Evolutionary conservation across 2,797 vertebrate species (phyloP), one percentile per base, ranked within the genome.

Genomic region (Oryzias sinensis): DNA sequence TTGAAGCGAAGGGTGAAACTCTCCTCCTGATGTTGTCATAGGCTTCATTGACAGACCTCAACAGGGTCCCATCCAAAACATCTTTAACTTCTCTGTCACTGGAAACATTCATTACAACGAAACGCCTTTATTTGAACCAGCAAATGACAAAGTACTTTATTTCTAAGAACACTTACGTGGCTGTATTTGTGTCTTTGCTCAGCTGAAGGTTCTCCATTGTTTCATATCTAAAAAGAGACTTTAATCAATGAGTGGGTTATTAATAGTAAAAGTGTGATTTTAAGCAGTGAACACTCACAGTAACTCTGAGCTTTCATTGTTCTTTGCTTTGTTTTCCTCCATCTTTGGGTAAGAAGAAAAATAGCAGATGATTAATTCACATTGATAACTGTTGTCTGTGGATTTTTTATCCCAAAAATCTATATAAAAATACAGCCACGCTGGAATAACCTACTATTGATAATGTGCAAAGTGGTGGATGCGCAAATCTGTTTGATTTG

Each of bases 1-100:
- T 74, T 0, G 33, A 0, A 5, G 75, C n/a, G 37, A 57, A 14
- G 0, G 68, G 50, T 0, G 67, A 62, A 45, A 22, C 82, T 64
- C 52, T 77, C 47, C 43, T 87, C 73, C 74, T 92, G 67, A 80
- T 1, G 51, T 29, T 77, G n/a, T 77, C 47, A 15, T 52, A 87
- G 41, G 33, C 14, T 25, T 70, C 18, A 27, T 8, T 65, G 49
- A 81, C 53, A 2, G 68, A 57, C 20, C 45, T 68, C 74, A 83
- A 48, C 45, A 88, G 63, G n/a, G 43, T 77, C 45, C 58, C n/a
- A 0, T 11, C n/a, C 9, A n/a, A 52, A 2, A 20, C 37, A 3
- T 40, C 27, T 14, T 46, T 54, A 20, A 61, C 78, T 50, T 81
- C 69, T 8, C 0, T 1, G 44, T 79, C 56, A 15, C 87, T 89